These are phyloP conservation scores for Chionis minor DNA, from an alignment of 2,113 vertebrate species.

Conservation along the genomic window DNA sequence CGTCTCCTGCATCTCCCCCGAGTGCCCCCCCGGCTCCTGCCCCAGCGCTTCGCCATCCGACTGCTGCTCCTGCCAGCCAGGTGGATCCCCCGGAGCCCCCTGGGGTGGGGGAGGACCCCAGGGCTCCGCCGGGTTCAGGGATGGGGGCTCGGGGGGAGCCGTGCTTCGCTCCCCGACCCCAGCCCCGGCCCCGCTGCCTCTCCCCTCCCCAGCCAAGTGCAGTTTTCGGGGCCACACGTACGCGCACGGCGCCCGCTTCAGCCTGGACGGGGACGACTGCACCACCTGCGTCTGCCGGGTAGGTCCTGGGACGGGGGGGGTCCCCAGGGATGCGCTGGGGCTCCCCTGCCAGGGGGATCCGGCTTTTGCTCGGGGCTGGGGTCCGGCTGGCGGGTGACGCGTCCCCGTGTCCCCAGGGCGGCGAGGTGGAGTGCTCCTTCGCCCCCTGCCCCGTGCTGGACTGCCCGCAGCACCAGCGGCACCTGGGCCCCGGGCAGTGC, in stretches of 20 bases:
- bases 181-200: not conserved
- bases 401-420: conserved; percentile 26
- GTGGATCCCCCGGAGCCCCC: not conserved
- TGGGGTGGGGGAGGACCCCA: too few relatives aligned
- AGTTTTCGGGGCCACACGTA: conserved; percentile 70
- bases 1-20: conserved; percentile 75
- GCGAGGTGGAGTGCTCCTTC: conserved; percentile 79
- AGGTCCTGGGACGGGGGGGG: not conserved
- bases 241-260: conserved; percentile 66
- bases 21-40: conserved; percentile 73
- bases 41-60: not conserved
- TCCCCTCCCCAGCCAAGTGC: conserved; percentile 65
- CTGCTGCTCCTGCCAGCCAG: conserved; percentile 76
- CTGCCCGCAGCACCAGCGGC: conserved; percentile 75
- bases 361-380: not conserved
- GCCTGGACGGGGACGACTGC: conserved; percentile 70
- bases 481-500: conserved; percentile 74
- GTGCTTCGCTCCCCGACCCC: not conserved
- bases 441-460: conserved; percentile 72
- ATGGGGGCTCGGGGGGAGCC: too few relatives aligned
- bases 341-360: not conserved
- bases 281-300: conserved; percentile 79
- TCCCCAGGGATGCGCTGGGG: not conserved
- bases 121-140: too few relatives aligned
- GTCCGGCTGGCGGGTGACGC: not conserved